Percentiles rank a stretch among this genome's conserved stretches.
These are phyloP conservation scores for Brachionus koreanus DNA, from an alignment of 1,140 invertebrate genomes.

Conservation along the genomic window DNA sequence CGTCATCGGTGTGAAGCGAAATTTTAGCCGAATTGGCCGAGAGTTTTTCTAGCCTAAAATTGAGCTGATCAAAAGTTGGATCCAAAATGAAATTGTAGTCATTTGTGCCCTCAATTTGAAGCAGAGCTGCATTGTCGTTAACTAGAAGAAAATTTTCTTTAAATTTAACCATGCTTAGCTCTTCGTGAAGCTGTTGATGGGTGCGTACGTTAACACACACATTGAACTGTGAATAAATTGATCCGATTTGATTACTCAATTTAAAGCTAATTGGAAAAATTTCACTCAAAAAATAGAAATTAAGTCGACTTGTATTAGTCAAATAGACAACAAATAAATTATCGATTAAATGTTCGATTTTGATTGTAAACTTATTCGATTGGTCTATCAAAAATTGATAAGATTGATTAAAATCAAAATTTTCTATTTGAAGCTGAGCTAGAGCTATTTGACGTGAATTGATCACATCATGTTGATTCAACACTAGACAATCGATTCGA, in stretches of 20 bases:
- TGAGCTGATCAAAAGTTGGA: background rate
- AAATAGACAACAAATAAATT: conserved; percentile 24
- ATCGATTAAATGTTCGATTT: conserved; percentile 16
- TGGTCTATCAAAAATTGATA: background rate
- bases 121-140: background rate
- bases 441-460: background rate
- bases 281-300: background rate
- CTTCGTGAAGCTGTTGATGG: background rate
- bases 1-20: background rate
- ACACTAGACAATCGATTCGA: background rate
- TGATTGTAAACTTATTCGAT: background rate
- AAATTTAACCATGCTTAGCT: background rate
- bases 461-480: background rate
- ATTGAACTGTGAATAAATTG: background rate
- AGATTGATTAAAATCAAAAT: background rate
- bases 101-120: background rate
- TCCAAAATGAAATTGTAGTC: background rate
- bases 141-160: background rate
- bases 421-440: conserved; percentile 10
- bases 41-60: background rate
- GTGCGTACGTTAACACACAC: background rate
- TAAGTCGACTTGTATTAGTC: background rate
- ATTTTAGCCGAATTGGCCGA: background rate
- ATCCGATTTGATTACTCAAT: background rate
- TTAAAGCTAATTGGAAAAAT: background rate